These are phyloP conservation scores for Bucorvus abyssinicus DNA, from an alignment of 2,797 vertebrate genomes.

Conservation along the genomic window DNA sequence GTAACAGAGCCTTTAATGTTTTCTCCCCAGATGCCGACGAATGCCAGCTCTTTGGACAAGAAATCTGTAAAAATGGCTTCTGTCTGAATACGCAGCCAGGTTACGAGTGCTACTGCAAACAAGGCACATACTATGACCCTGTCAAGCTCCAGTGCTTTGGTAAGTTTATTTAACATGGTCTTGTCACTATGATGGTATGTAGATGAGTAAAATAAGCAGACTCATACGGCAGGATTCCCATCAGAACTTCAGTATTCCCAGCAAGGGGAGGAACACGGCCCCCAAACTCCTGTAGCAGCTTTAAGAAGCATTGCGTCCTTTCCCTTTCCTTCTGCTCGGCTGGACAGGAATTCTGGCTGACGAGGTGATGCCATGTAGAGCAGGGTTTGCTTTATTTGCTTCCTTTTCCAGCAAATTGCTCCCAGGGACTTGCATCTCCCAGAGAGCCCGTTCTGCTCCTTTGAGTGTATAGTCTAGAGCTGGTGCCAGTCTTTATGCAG, in stretches of 20 bases:
- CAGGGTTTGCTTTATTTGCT: slow-evolving; percentile 20
- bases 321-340: slow-evolving; percentile 21
- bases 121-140: slow-evolving; percentile 91
- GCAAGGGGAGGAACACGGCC: not conserved
- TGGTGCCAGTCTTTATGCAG: not conserved
- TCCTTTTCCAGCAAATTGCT: slow-evolving; percentile 25
- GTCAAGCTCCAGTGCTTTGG: slow-evolving; percentile 90
- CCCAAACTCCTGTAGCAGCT: not conserved
- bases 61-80: slow-evolving; percentile 96
- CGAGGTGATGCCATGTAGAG: not conserved
- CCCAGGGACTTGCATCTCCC: not conserved
- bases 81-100: slow-evolving; percentile 86
- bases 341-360: slow-evolving; percentile 10
- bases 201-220: slow-evolving; percentile 30
- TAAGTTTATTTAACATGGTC: slow-evolving; percentile 71
- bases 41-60: slow-evolving; percentile 88
- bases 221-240: not conserved
- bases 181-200: slow-evolving; percentile 28
- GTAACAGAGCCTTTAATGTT: not conserved
- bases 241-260: not conserved
- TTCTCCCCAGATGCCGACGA: slow-evolving; percentile 89
- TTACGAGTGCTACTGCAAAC: slow-evolving; percentile 96
- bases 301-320: slow-evolving; percentile 25
- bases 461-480: not conserved
- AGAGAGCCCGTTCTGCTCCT: not conserved